phyloP scores from a whole-genome alignment of 1,140 invertebrate species.

The Uloborus diversus region DNA sequence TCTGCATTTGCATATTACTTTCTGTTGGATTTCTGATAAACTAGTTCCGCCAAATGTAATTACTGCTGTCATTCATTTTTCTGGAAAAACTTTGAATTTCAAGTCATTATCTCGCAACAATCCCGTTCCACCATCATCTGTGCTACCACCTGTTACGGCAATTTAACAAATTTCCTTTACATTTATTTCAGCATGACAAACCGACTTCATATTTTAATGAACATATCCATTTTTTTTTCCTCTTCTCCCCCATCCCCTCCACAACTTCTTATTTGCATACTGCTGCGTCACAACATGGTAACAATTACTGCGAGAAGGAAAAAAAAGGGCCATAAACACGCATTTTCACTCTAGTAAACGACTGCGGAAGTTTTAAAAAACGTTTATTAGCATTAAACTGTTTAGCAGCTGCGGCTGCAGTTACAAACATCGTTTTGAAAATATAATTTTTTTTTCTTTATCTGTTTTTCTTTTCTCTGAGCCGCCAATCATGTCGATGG shows the following conservation, averaged over 20 bases:
- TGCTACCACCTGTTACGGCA: conserved; percentile 10
- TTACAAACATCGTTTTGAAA: conserved; percentile 40
- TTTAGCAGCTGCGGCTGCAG: conserved; percentile 22
- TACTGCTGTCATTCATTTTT: too few relatives aligned
- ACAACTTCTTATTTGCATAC: conserved; percentile 21
- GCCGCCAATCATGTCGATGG: conserved; percentile 23
- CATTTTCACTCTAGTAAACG: not conserved
- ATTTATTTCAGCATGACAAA: conserved; percentile 5
- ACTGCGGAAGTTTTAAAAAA: conserved; percentile 28
- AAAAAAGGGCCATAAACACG: not conserved
- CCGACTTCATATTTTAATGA: conserved; percentile 7
- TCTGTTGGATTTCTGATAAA: too few relatives aligned
- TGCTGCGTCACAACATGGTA: conserved; percentile 37
- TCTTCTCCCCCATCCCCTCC: not conserved
- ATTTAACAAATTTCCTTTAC: conserved; percentile 31
- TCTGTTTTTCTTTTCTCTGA: not conserved
- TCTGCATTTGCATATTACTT: too few relatives aligned
- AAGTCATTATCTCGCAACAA: too few relatives aligned
- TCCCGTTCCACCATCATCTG: too few relatives aligned
- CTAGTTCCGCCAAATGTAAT: too few relatives aligned
- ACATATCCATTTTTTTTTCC: conserved; percentile 2
- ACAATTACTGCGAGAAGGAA: not conserved
- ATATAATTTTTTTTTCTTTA: conserved; percentile 20
- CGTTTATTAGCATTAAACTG: conserved; percentile 27
- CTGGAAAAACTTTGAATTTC: too few relatives aligned